Evolutionary conservation across 1,140 invertebrate species (phyloP).

Genomic region (Neuroterus valhalla): DNA sequence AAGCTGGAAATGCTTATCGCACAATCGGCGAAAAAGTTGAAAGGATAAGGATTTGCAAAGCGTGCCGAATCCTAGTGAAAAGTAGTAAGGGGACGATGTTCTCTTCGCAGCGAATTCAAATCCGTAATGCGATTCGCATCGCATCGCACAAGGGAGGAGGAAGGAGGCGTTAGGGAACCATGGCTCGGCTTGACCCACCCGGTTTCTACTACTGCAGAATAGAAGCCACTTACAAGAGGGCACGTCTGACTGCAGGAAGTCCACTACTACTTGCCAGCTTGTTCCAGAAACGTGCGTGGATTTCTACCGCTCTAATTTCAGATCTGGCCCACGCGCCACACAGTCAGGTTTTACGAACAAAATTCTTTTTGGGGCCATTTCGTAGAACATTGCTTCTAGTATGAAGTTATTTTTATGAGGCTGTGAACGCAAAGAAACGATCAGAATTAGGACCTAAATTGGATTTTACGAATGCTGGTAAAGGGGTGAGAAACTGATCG

Average conservation of each 20-base stretch:
- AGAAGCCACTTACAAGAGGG: slow-evolving; percentile 37
- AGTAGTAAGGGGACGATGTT: slow-evolving; percentile 35
- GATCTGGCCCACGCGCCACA: slow-evolving; percentile 31
- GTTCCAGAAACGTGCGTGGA: slow-evolving; percentile 58
- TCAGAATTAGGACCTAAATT: slow-evolving; percentile 43
- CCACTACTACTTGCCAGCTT: slow-evolving; percentile 47
- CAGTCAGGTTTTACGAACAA: neutral
- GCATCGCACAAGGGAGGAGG: too few species aligned
- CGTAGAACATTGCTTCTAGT: slow-evolving; percentile 40
- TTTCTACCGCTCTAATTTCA: slow-evolving; percentile 57
- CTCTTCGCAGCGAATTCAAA: slow-evolving; percentile 39
- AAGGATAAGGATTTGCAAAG: slow-evolving; percentile 26
- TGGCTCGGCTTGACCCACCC: slow-evolving; percentile 32
- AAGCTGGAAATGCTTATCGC: slow-evolving; percentile 25
- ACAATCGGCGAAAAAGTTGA: slow-evolving; percentile 28
- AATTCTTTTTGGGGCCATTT: slow-evolving; percentile 22
- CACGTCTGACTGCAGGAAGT: slow-evolving; percentile 38
- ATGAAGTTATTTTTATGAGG: slow-evolving; percentile 45
- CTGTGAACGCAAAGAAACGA: slow-evolving; percentile 46
- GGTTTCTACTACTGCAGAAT: slow-evolving; percentile 34
- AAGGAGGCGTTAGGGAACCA: neutral
- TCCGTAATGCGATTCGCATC: slow-evolving; percentile 34
- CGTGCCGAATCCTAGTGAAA: slow-evolving; percentile 26
- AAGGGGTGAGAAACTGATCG: slow-evolving; percentile 1
- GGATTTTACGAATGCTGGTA: slow-evolving; percentile 33